Conservation (phyloP, 2,797 vertebrate genomes). For the Smutsia gigantea region DNA sequence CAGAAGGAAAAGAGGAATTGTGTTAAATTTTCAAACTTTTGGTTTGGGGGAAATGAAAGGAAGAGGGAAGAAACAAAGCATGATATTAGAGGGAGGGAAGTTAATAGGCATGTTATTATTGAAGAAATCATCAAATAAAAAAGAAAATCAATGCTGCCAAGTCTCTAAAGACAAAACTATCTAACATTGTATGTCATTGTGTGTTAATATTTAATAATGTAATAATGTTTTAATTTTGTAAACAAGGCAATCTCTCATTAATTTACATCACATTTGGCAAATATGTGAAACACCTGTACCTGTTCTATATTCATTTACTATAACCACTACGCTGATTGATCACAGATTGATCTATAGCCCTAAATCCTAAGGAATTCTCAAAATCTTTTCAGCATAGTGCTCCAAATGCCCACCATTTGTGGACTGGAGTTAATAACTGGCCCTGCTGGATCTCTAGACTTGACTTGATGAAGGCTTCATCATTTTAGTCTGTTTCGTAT, state of each 20-base stretch:
- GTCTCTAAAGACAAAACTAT: background rate
- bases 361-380: background rate
- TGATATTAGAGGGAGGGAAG: background rate
- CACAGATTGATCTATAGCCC: no score
- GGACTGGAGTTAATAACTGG: background rate
- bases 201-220: conserved; percentile 1
- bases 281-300: background rate
- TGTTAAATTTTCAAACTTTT: background rate
- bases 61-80: background rate
- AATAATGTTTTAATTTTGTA: background rate
- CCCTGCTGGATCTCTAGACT: background rate
- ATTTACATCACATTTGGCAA: background rate
- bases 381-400: background rate
- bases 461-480: background rate
- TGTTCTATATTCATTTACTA: background rate
- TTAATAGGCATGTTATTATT: background rate
- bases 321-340: background rate
- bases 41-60: background rate
- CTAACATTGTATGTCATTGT: background rate
- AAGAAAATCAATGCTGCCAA: background rate
- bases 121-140: background rate
- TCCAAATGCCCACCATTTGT: background rate
- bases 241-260: background rate
- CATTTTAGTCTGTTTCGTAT: background rate
- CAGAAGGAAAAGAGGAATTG: background rate